These are phyloP conservation scores for Gasteruption jaculator DNA, from an alignment of 2,888 invertebrate genomes.

Conservation along the genomic window DNA sequence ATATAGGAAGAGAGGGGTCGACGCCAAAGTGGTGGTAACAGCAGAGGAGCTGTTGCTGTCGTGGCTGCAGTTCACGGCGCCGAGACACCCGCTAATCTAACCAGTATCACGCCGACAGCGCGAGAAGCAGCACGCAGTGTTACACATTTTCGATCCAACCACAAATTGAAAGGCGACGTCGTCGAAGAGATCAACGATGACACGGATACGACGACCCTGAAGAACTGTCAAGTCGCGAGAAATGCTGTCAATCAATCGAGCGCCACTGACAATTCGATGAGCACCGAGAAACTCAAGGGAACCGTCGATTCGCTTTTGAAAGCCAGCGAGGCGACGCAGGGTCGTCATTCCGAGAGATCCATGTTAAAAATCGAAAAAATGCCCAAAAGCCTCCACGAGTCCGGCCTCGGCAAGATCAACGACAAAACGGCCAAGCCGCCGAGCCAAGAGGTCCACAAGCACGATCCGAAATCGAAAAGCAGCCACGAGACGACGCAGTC, in stretches of 20 bases:
- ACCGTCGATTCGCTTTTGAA: constrained; percentile 38
- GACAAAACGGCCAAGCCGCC: constrained; percentile 28
- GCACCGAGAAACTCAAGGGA: constrained; percentile 34
- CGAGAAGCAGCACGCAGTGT: constrained; percentile 45
- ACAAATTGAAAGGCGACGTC: constrained; percentile 19
- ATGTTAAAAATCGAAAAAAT: constrained; percentile 38
- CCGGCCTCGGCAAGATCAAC: constrained; percentile 21
- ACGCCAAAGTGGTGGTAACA: constrained; percentile 36
- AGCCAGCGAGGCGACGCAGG: constrained; percentile 34
- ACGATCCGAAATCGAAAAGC: constrained; percentile 24
- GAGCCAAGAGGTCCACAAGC: constrained; percentile 33
- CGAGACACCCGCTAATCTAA: constrained; percentile 45
- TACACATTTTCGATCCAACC: constrained; percentile 9
- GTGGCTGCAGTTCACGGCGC: constrained; percentile 35
- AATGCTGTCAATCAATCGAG: too few relatives aligned
- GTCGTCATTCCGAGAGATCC: constrained; percentile 37
- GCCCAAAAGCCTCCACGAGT: constrained; percentile 16
- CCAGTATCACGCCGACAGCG: constrained; percentile 49
- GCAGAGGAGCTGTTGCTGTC: constrained; percentile 21
- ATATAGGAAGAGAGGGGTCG: constrained; percentile 34
- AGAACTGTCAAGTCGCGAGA: too few relatives aligned
- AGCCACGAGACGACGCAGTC: constrained; percentile 30
- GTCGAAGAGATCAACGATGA: too few relatives aligned
- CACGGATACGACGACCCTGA: too few relatives aligned
- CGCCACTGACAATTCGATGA: constrained; percentile 9